Evolutionary conservation across 2,113 vertebrate species (phyloP), one percentile per base, ranked within the genome.

Genomic region (Anoplopoma fimbria): DNA sequence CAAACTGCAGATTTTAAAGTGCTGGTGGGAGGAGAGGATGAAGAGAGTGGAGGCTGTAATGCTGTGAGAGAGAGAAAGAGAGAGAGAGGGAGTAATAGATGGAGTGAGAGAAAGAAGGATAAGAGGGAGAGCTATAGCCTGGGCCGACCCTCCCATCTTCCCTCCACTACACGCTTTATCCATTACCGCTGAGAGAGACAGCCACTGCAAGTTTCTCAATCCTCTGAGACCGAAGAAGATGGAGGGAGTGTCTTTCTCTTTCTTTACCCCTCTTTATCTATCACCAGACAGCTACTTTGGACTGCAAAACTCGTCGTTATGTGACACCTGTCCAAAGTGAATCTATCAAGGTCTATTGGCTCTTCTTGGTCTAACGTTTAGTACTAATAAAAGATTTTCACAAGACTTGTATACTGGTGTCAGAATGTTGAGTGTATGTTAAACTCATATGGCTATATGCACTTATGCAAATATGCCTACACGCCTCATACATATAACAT

Each of bases 91-190:
- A 58, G 27, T 34, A 17, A 70, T 13, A 49, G 51, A 69, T 60
- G 27, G 31, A 78, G 60, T 2, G 62, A 77, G 73, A 69, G 45
- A 64, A 63, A 58, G 75, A 42, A 67, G 60, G 57, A 79, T 61
- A 42, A 83, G 38, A 77, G 33, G 60, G 45, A 81, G 53, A 34
- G 69, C 64, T 71, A 13, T 1, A 77, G 83, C 72, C 68, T 77
- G 77, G 64, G 51, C 70, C 47, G 29, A 68, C 79, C 47, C 75
- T 62, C 74, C 36, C 45, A 29, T 71, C 67, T 67, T 68, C 63
- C 58, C 53, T 86, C 64, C 62, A n/a, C 53, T 81, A 93, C 93
- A 93, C 12, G 84, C 80, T 91, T 93, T 91, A 88, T 88, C 89
- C 92, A 93, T 94, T 93, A 92, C 84, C 68, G 40, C 85, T 15